Conservation (phyloP, 2,113 vertebrate species). For the Erythrocebus patas region DNA sequence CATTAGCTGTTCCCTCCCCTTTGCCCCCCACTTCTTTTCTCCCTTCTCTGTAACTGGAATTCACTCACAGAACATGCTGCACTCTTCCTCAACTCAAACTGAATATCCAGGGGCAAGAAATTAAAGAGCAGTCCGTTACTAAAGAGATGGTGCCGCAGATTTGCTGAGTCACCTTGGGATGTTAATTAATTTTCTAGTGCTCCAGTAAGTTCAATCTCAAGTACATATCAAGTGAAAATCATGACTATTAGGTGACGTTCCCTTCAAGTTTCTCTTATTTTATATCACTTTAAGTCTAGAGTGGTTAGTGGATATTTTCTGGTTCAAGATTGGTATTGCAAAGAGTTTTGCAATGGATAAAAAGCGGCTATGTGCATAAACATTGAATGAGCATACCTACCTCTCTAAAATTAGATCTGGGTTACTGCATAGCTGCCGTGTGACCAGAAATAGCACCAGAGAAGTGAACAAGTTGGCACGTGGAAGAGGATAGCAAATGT, state of each 20-base stretch:
- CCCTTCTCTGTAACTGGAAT: slow-evolving; percentile 13
- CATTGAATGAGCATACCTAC: background rate
- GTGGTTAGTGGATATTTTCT: background rate
- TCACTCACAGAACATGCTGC: slow-evolving; percentile 38
- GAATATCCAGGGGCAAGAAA: slow-evolving; percentile 42
- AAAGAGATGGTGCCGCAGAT: background rate
- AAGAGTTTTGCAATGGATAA: background rate
- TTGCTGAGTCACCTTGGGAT: background rate
- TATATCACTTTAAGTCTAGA: background rate
- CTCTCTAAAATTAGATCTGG: background rate
- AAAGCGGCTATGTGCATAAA: fast-evolving
- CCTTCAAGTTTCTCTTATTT: background rate
- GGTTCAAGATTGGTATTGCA: background rate
- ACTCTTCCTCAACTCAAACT: slow-evolving; percentile 10
- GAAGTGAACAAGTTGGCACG: background rate
- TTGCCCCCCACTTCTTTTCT: background rate
- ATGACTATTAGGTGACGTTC: fast-evolving
- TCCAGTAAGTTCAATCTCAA: background rate
- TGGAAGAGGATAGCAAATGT: background rate
- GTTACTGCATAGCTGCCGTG: background rate
- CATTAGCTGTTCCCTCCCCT: slow-evolving; percentile 16
- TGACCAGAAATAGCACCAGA: background rate
- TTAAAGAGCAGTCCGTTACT: background rate
- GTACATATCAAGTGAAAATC: background rate
- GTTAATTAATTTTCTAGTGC: background rate